These are phyloP conservation scores for Apantesis nais DNA, from an alignment of 2,888 invertebrate species.

Conservation along the genomic window DNA sequence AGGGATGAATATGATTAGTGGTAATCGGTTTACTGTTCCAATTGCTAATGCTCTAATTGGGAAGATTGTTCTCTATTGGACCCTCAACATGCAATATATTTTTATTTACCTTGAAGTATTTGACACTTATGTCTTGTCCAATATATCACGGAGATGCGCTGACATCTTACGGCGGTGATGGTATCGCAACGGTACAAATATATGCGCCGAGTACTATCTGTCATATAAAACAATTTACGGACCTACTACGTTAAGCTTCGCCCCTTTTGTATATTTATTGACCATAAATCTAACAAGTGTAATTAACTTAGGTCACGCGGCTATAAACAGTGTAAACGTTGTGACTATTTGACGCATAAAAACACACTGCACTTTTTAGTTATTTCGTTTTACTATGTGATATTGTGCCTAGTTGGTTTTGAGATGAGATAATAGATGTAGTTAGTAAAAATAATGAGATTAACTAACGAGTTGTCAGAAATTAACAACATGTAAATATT, in stretches of 20 bases:
- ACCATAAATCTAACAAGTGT: conserved; percentile 61
- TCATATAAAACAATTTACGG: conserved; percentile 76
- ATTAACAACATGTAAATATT: neutral
- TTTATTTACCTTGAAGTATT: conserved; percentile 12
- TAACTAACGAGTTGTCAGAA: neutral
- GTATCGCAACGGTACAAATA: conserved; percentile 61
- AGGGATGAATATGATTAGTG: neutral
- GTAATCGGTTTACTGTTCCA: neutral
- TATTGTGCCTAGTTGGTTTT: neutral
- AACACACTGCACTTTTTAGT: conserved; percentile 8
- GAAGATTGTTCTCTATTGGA: neutral
- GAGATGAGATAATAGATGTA: neutral
- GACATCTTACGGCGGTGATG: conserved; percentile 55
- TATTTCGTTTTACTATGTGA: neutral
- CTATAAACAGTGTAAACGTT: conserved; percentile 32
- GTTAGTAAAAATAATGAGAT: neutral
- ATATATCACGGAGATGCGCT: conserved; percentile 31
- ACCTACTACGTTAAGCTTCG: conserved; percentile 60
- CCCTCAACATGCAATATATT: conserved; percentile 1
- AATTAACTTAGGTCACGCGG: conserved; percentile 56
- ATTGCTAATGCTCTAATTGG: neutral
- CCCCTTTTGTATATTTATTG: conserved; percentile 67
- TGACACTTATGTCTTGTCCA: conserved; percentile 19
- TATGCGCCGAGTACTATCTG: conserved; percentile 59
- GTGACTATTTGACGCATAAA: conserved; percentile 8